Evolutionary conservation across 2,113 vertebrate genomes (phyloP), one percentile per base, ranked within the genome.

Genomic region (Neodontobutis hainanensis): DNA sequence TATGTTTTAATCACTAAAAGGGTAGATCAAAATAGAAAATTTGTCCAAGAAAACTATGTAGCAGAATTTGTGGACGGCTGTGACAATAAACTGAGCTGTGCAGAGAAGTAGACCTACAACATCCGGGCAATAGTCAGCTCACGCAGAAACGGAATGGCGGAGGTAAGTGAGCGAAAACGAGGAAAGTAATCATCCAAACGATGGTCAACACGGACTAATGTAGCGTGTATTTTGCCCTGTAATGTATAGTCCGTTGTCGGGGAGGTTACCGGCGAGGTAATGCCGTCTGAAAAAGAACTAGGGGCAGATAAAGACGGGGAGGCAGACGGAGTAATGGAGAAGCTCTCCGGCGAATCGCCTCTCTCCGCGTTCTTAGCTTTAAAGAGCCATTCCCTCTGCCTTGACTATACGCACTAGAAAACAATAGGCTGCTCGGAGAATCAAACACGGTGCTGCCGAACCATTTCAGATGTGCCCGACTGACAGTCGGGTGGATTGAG

Each of bases 71-170:
- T 80, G 77, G 76, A 78, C 68, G 67, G 77, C 77, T 79, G 83
- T 78, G 76, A 81, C 77, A 90, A 88, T 84, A 89, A 87, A 84
- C 80, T 70, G 84, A 85, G 88, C 84, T 44, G 87, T 79, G 66
- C 80, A 83, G 82, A 61, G 44, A 60, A 83, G 80, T 44, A 81
- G 87, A 88, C 75, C 84, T 80, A 87, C 92, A 91, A 93, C 92
- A 93, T 93, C 92, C 92, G 92, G 92, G 92, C 90, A 86, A 88
- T 65, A 89, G 58, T 47, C 80, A 88, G 92, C 92, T 87, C 87
- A 91, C 91, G 91, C 91, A 93, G 89, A 89, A 89, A 85, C 90
- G 91, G 91, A 93, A 93, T 93, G 92, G 92, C 92, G 92, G 92
- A 93, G 92, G 92, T 93, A 89, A 93, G 92, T 92, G 79, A 87